These are phyloP conservation scores for Agapostemon virescens DNA, from an alignment of 2,888 invertebrate species.

Conservation along the genomic window DNA sequence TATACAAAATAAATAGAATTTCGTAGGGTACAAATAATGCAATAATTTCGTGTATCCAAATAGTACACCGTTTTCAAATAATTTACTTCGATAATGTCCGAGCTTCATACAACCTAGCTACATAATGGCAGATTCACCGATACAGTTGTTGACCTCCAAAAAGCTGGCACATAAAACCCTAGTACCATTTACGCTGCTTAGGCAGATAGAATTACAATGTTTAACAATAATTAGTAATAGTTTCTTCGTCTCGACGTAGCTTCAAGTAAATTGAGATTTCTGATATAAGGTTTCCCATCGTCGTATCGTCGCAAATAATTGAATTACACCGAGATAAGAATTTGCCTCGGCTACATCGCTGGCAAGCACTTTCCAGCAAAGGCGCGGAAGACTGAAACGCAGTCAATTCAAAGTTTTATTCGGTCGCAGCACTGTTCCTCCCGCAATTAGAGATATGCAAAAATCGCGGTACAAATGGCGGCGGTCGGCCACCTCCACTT, in stretches of 20 bases:
- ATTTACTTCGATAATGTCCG: too few species aligned
- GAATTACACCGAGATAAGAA: neutral
- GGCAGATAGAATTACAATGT: neutral
- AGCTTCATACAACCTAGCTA: too few species aligned
- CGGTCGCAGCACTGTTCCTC: conserved; percentile 52
- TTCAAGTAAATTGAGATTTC: neutral
- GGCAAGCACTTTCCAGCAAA: neutral
- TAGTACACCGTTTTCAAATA: too few species aligned
- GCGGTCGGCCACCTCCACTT: conserved; percentile 73
- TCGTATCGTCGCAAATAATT: neutral
- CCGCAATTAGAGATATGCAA: conserved; percentile 71
- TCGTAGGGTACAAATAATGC: too few species aligned
- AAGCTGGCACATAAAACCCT: too few species aligned
- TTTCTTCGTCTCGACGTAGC: neutral
- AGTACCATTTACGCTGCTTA: too few species aligned
- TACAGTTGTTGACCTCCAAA: too few species aligned
- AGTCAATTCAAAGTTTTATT: conserved; percentile 32
- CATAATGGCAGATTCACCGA: too few species aligned
- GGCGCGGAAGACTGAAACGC: neutral
- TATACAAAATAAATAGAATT: too few species aligned
- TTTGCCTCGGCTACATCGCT: neutral
- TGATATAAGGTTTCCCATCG: neutral
- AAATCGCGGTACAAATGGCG: conserved; percentile 73
- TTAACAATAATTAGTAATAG: too few species aligned
- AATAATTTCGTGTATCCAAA: too few species aligned